phyloP scores from a whole-genome alignment of 2,797 vertebrate species.

The Arrhamphus sclerolepis region DNA sequence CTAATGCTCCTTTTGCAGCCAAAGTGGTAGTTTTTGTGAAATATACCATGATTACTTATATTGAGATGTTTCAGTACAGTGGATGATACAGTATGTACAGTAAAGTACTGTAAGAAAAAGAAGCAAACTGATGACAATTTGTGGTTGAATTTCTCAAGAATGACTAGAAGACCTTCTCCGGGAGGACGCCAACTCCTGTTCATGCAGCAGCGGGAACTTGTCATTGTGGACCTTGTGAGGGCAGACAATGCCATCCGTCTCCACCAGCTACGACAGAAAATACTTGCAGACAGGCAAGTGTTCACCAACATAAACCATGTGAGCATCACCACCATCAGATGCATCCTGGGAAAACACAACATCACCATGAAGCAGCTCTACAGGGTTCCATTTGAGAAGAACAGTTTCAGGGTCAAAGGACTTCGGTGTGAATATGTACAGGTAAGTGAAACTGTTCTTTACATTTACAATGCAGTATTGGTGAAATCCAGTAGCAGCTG shows the following conservation, averaged over 20 bases:
- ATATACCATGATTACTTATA: not conserved
- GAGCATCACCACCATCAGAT: too few species aligned
- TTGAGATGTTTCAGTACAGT: not conserved
- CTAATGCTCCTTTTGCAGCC: not conserved
- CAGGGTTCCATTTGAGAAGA: not conserved
- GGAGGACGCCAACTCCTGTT: not conserved
- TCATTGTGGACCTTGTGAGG: not conserved
- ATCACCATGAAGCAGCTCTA: not conserved
- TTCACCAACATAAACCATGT: too few species aligned
- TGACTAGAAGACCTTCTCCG: not conserved
- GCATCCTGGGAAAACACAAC: not conserved
- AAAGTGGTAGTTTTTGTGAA: not conserved
- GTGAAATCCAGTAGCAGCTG: not conserved
- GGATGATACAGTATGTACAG: not conserved
- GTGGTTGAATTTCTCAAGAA: not conserved
- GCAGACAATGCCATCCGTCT: not conserved
- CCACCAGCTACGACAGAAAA: not conserved
- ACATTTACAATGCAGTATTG: not conserved
- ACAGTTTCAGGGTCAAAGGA: not conserved
- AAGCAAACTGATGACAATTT: too few species aligned
- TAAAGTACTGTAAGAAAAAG: not conserved
- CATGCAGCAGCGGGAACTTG: slow-evolving; percentile 2
- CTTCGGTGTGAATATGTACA: not conserved
- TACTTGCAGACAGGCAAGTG: not conserved
- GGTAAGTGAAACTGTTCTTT: not conserved